A percentile compares a stretch with the other conserved stretches of the same genome.
Evolutionary conservation across 2,888 invertebrate genomes (phyloP).

Genomic region (Coecobrya sp.): DNA sequence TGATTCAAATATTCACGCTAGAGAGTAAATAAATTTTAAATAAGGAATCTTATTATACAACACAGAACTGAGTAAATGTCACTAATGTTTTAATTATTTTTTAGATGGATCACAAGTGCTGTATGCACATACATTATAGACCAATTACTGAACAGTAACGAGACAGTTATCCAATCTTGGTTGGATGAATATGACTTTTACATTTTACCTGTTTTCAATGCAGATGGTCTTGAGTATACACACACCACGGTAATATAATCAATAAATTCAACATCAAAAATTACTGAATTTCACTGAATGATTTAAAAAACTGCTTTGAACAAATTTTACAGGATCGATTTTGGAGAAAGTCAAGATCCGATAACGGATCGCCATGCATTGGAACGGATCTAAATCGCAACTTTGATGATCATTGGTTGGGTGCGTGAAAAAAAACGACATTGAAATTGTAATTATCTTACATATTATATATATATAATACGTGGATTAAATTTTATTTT

Average conservation of each 20-base stretch:
- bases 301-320: not conserved
- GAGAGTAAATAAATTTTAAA: constrained; percentile 89
- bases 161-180: constrained; percentile 88
- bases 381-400: constrained; percentile 96
- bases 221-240: constrained; percentile 96
- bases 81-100: not conserved
- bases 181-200: constrained; percentile 90
- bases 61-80: too few relatives aligned
- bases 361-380: constrained; percentile 88
- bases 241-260: constrained; percentile 89
- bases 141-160: constrained; percentile 86
- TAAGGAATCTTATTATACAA: too few relatives aligned
- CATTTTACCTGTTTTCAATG: constrained; percentile 92
- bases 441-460: too few relatives aligned
- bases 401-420: constrained; percentile 96
- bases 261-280: too few relatives aligned
- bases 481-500: not conserved
- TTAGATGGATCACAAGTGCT: constrained; percentile 88
- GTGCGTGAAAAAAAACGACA: too few relatives aligned
- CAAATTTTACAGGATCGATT: constrained; percentile 90
- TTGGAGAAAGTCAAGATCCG: constrained; percentile 90
- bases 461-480: not conserved
- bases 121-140: constrained; percentile 81
- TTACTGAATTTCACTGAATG: too few relatives aligned
- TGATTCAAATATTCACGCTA: constrained; percentile 92